Evolutionary conservation across 2,797 vertebrate genomes (phyloP).

Genomic region (Champsocephalus esox): DNA sequence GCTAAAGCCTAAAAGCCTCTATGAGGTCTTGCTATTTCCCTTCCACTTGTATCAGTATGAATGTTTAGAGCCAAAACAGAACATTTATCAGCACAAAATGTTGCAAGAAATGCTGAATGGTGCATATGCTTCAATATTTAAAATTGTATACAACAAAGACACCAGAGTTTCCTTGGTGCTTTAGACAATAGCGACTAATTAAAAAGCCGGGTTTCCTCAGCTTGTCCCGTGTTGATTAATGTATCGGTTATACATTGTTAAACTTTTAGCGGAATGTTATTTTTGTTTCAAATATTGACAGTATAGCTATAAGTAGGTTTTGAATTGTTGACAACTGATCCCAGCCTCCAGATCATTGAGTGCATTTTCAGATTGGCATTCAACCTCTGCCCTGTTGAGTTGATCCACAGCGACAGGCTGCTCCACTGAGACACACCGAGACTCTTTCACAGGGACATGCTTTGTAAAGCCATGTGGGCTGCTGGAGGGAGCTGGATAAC

Average conservation of each 20-base stretch:
- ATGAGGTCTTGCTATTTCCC: background rate
- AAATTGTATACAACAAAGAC: background rate
- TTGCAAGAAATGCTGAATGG: background rate
- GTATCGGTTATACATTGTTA: background rate
- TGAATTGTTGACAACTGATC: background rate
- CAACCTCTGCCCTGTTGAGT: background rate
- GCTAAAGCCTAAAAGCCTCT: background rate
- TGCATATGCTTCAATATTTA: background rate
- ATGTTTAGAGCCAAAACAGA: background rate
- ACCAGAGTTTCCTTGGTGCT: background rate
- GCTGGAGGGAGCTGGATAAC: slow-evolving; percentile 83
- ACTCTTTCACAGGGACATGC: slow-evolving; percentile 64
- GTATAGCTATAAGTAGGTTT: background rate
- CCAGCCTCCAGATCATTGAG: slow-evolving; percentile 1
- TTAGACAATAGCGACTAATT: background rate
- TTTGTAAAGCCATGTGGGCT: slow-evolving; percentile 77
- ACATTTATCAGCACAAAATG: background rate
- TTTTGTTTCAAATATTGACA: background rate
- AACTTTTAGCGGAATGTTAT: background rate
- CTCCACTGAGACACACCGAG: background rate
- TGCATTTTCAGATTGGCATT: background rate
- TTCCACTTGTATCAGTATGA: background rate
- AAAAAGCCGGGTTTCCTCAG: background rate
- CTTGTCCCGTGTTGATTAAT: background rate
- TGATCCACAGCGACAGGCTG: background rate